Base-by-base conservation (phyloP, 2,113 vertebrate genomes). In the Micronisus gabar region DNA sequence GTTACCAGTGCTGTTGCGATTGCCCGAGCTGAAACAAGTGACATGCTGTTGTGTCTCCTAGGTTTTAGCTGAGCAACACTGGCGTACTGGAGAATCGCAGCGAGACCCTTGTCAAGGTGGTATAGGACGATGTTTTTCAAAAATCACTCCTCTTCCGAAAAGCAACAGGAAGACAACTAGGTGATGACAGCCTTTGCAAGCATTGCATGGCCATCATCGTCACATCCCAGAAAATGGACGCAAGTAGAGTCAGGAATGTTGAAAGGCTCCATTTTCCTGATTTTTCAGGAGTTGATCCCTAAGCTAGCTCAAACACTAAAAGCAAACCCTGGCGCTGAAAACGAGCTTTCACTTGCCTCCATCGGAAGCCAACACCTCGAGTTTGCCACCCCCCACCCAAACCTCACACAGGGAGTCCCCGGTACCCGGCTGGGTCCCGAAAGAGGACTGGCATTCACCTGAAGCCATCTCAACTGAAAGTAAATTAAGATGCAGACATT, bases 401-500 rank as follows among this genome's bases (percentile, higher is more conserved):
- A 16, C 2, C 1, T 3, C 13, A 6, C 18, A 1, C 3, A 5
- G 40, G 45, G 38, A 11, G 9, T 4, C 40, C 36, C 56, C 10
- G 1, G 36, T 14, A 13, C 18, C 62, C 11, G 29, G 38, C 21
- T 26, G 13, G 10, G 20, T 13, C 45, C 55, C n/a, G 1, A 2
- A 4, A 18, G 27, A 13, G 12, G 7, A 13, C 22, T 4, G 6
- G 27, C 23, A 12, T 19, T 34, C n/a, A 1, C 23, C 2, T 2
- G 9, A 11, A 27, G 18, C 34, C 34, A 12, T 21, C 55, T 71
- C 32, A 22, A 20, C 22, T 13, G 6, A 4, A 50, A n/a, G 32
- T 3, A 4, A 53, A 34, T n/a, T 3, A 32, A 29, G 67, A 30
- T 13, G 26, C 41, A 30, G 62, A 2, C 40, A 1, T 16, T 30